Base-by-base conservation (phyloP, 2,797 vertebrate genomes). In the Sebastiscus tertius region DNA sequence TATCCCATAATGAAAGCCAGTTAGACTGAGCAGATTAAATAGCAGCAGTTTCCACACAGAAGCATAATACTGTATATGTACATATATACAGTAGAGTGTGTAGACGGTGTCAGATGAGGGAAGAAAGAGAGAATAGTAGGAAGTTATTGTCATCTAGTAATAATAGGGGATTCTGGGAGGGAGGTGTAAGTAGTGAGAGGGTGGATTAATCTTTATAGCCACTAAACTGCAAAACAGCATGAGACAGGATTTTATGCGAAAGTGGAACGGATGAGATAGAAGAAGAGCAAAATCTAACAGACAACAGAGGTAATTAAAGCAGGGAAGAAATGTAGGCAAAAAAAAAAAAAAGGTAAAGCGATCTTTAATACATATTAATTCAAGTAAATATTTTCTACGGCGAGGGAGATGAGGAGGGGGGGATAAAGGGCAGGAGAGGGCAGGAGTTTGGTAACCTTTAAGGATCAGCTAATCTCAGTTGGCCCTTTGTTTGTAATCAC, bases 401-500 rank as follows among this genome's bases (percentile, higher is more conserved):
- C 4, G 10, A 29, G 13, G 46, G 36, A 46, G 77, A 34, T 1
- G 34, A 14, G 10, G 36, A 8, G 33, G 29, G 52, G 39, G 34
- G 64, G 71, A 56, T 81, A 77, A 67, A 29, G 66, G 42, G 33
- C 24, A 61, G 20, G 77, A 18, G 36, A 46, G 13, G 64, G 75
- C 14, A 54, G 65, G 34, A 39, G 77, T 82, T 80, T 67, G 67
- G 77, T 80, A 86, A 78, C 74, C 76, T 66, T 77, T 54, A 76
- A 83, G 87, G 80, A 94, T 90, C 79, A 79, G 88, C 87, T 94
- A 92, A 96, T 94, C 93, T 89, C 77, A 76, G 72, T 63, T 80
- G 89, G 88, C 86, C 90, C 91, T 90, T 92, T 91, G 90, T 90
- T 89, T 88, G 89, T 92, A 93, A 95, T 95, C 86, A 89, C 87